phyloP scores from a whole-genome alignment of 1,140 invertebrate genomes.

The Apis cerana region DNA sequence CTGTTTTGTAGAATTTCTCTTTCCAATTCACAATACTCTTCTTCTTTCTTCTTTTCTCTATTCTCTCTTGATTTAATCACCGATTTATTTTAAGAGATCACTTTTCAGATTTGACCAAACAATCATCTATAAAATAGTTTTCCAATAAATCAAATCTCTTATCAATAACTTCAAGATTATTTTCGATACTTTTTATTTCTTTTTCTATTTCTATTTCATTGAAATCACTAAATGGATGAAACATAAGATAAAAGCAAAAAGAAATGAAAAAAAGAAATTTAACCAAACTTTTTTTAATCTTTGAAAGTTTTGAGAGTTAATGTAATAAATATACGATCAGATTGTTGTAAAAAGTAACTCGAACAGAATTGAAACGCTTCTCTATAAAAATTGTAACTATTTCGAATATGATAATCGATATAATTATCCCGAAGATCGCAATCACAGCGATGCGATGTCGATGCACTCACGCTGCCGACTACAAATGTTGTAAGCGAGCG shows the following conservation, averaged over 20 bases:
- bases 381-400: background rate
- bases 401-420: background rate
- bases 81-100: slow-evolving; percentile 9
- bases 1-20: background rate
- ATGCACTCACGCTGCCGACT: slow-evolving; percentile 54
- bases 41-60: background rate
- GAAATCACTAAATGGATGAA: background rate
- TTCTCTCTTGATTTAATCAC: background rate
- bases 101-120: slow-evolving; percentile 1
- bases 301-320: too few relatives aligned
- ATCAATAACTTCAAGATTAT: background rate
- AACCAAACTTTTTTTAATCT: background rate
- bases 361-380: too few relatives aligned
- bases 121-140: slow-evolving; percentile 27
- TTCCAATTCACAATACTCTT: background rate
- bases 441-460: background rate
- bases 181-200: background rate
- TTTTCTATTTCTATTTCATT: background rate
- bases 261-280: background rate
- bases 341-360: too few relatives aligned
- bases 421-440: background rate
- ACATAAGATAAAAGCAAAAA: background rate
- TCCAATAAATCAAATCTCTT: slow-evolving; percentile 22
- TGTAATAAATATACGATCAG: too few relatives aligned
- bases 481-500: slow-evolving; percentile 65